Conservation (phyloP, 2,113 vertebrate genomes). For the Hyperopisus bebe region DNA sequence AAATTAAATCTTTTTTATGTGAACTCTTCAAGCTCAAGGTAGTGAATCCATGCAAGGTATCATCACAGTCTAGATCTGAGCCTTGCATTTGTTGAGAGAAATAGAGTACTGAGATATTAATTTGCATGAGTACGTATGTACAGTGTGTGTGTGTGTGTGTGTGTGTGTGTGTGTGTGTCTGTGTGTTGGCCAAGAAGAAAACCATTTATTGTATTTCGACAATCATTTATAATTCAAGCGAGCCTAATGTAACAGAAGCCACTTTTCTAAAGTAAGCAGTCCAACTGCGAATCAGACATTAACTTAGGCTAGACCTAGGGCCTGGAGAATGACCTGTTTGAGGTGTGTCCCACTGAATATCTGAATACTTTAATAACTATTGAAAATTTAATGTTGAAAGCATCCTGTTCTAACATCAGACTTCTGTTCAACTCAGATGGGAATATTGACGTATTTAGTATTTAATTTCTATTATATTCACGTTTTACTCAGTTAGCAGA, state of each 20-base stretch:
- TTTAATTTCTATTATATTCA: not conserved
- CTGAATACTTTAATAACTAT: not conserved
- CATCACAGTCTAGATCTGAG: conserved; percentile 7
- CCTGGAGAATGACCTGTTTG: not conserved
- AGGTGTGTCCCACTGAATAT: not conserved
- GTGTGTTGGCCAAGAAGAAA: not conserved
- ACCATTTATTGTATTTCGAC: not conserved
- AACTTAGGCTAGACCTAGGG: not conserved
- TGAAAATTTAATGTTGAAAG: not conserved
- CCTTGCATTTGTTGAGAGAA: conserved; percentile 20
- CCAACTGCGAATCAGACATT: not conserved
- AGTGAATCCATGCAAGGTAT: conserved; percentile 35
- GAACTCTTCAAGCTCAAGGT: conserved; percentile 29
- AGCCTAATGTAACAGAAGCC: not conserved
- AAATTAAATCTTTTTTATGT: conserved; percentile 46
- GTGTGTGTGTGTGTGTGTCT: not conserved
- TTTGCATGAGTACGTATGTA: not conserved
- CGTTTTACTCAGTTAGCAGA: not conserved
- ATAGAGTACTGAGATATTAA: conserved; percentile 26
- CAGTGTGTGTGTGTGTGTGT: not conserved
- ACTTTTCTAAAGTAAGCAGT: not conserved
- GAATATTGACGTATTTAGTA: not conserved
- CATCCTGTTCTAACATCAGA: not conserved
- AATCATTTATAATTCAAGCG: not conserved
- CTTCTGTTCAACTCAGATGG: not conserved